These are phyloP conservation scores for Heliothis subflexa DNA, from an alignment of 1,140 invertebrate species.

Conservation along the genomic window DNA sequence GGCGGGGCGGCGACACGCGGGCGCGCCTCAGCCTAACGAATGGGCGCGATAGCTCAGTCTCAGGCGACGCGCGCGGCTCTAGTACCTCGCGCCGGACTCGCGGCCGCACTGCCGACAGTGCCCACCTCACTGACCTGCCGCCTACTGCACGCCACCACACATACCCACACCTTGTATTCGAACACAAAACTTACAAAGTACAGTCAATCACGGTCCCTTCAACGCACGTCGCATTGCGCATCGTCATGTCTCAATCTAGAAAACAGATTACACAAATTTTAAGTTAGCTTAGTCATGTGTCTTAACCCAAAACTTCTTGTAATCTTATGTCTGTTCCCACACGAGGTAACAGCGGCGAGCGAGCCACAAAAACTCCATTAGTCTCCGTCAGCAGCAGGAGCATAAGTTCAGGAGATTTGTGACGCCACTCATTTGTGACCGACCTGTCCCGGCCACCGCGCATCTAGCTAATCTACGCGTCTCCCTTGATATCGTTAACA, in stretches of 20 bases:
- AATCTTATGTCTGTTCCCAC: not conserved
- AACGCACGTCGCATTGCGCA: too few relatives aligned
- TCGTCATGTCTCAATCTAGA: too few relatives aligned
- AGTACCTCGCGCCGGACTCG: too few relatives aligned
- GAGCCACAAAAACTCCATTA: constrained; percentile 14
- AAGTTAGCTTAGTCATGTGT: not conserved
- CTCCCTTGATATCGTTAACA: not conserved
- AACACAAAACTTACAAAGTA: too few relatives aligned
- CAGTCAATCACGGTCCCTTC: too few relatives aligned
- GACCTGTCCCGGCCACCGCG: not conserved
- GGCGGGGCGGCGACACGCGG: not conserved
- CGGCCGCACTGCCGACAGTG: too few relatives aligned
- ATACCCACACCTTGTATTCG: too few relatives aligned
- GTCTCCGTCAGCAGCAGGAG: constrained; percentile 6
- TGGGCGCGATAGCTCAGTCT: constrained; percentile 9
- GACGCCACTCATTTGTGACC: constrained; percentile 6
- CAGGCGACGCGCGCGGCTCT: not conserved
- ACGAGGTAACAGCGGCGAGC: not conserved
- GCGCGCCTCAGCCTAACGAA: not conserved
- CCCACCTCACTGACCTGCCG: too few relatives aligned
- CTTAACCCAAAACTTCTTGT: not conserved
- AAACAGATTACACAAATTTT: too few relatives aligned
- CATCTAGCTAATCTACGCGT: not conserved
- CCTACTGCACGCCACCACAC: too few relatives aligned
- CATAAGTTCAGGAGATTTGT: not conserved